These are phyloP conservation scores for Drosophila sechellia DNA, from an alignment of 1,140 invertebrate species.

Conservation along the genomic window DNA sequence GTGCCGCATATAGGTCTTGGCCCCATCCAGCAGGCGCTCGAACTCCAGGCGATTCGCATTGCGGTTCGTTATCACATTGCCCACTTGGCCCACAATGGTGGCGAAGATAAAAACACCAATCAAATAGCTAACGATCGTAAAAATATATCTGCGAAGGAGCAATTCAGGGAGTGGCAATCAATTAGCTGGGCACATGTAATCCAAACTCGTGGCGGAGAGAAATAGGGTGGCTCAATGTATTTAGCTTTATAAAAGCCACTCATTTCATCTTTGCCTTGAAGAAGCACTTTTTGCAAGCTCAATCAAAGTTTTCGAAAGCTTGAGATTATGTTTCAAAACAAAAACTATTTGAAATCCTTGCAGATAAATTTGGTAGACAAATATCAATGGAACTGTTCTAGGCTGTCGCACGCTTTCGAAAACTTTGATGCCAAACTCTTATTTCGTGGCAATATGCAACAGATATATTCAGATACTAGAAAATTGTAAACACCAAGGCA, in stretches of 20 bases:
- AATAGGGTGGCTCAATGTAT: neutral
- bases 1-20: constrained; percentile 98
- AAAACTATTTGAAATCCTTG: neutral
- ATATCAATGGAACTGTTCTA: constrained; percentile 80
- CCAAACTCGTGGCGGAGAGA: neutral
- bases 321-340: neutral
- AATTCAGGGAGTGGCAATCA: constrained; percentile 18
- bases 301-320: constrained; percentile 88
- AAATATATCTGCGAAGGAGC: constrained; percentile 91
- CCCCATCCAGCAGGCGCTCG: constrained; percentile 96
- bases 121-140: constrained; percentile 98
- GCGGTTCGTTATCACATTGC: constrained; percentile 98
- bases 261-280: neutral
- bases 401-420: constrained; percentile 89
- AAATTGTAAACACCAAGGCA: constrained; percentile 26
- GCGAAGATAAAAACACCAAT: constrained; percentile 99
- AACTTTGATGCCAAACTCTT: constrained; percentile 86
- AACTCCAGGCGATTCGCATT: constrained; percentile 98
- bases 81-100: constrained; percentile 98
- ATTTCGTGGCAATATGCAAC: constrained; percentile 22
- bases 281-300: constrained; percentile 20
- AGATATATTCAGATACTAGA: constrained; percentile 23
- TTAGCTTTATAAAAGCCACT: neutral
- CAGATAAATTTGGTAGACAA: constrained; percentile 21
- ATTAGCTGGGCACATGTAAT: constrained; percentile 2